A percentile compares a stretch with the other conserved stretches of the same genome.
Evolutionary conservation across 2,888 invertebrate species (phyloP).

Genomic region (Eurytoma californica): DNA sequence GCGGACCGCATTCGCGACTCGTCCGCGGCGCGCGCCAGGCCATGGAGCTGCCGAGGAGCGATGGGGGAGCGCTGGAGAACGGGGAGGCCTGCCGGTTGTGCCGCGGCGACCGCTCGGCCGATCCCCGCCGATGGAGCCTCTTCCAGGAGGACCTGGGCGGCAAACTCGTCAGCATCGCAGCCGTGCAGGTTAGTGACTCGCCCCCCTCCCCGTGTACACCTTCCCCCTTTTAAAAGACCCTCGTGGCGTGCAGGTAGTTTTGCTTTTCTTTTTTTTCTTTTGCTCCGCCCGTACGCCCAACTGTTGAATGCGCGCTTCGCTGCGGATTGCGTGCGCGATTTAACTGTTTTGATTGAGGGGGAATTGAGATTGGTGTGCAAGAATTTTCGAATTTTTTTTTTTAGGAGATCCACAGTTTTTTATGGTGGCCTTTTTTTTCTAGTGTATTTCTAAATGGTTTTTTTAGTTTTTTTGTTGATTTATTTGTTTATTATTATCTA

Average conservation of each 20-base stretch:
- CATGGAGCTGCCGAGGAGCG: not conserved
- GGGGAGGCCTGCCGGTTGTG: constrained; percentile 44
- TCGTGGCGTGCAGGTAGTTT: not conserved
- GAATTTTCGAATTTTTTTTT: no score
- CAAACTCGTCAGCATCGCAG: constrained; percentile 69
- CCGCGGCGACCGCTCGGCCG: not conserved
- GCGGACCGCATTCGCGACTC: not conserved
- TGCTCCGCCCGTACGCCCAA: not conserved
- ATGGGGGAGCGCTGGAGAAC: not conserved
- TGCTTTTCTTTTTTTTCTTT: not conserved
- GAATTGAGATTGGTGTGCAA: no score
- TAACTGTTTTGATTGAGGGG: no score
- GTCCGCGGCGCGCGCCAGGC: not conserved
- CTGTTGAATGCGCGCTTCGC: not conserved
- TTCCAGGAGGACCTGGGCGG: constrained; percentile 58
- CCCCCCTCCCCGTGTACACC: not conserved
- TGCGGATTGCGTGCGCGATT: no score
- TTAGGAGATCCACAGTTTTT: no score
- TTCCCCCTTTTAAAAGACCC: not conserved
- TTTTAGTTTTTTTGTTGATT: no score
- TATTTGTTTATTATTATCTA: no score
- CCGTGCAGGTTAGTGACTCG: constrained; percentile 67
- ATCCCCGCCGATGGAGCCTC: constrained; percentile 12
- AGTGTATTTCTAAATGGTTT: no score
- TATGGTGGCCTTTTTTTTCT: no score